A percentile compares a stretch with the other conserved stretches of the same genome.
Conservation (phyloP, 2,888 invertebrate genomes). For the Leucania comma region DNA sequence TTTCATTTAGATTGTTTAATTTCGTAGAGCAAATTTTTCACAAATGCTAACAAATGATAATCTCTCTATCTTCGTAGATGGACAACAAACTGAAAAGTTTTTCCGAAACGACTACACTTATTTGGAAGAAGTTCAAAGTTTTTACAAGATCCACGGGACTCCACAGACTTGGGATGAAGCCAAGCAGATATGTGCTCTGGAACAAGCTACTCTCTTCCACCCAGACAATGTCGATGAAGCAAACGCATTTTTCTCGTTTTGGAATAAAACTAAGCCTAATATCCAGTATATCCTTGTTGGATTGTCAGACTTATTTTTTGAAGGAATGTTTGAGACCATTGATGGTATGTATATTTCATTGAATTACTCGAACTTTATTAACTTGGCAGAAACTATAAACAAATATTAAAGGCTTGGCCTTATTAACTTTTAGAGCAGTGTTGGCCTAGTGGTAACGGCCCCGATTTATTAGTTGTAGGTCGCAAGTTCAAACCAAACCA, state of each 20-base stretch:
- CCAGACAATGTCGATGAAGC: constrained; percentile 77
- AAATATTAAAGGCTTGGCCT: no score
- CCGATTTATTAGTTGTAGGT: no score
- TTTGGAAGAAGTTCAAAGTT: constrained; percentile 71
- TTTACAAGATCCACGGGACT: constrained; percentile 82
- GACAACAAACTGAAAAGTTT: constrained; percentile 72
- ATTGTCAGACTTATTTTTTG: constrained; percentile 71
- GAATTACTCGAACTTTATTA: background rate
- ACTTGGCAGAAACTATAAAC: no score
- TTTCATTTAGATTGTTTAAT: background rate
- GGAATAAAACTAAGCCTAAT: constrained; percentile 70
- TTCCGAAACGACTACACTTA: constrained; percentile 82
- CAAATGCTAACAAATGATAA: no score
- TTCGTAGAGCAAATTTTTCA: background rate
- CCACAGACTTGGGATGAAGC: constrained; percentile 77
- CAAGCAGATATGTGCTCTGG: constrained; percentile 73
- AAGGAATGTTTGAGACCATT: constrained; percentile 77
- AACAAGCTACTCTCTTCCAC: constrained; percentile 78
- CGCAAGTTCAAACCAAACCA: no score
- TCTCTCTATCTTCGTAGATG: constrained; percentile 66
- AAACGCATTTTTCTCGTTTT: constrained; percentile 64
- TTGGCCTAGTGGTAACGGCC: no score
- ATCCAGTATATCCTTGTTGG: constrained; percentile 70
- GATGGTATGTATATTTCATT: constrained; percentile 67
- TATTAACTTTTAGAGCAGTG: no score